Percentiles rank a stretch among this genome's conserved stretches.
Evolutionary conservation across 2,113 vertebrate genomes (phyloP).

Genomic region (Labeo rohita): DNA sequence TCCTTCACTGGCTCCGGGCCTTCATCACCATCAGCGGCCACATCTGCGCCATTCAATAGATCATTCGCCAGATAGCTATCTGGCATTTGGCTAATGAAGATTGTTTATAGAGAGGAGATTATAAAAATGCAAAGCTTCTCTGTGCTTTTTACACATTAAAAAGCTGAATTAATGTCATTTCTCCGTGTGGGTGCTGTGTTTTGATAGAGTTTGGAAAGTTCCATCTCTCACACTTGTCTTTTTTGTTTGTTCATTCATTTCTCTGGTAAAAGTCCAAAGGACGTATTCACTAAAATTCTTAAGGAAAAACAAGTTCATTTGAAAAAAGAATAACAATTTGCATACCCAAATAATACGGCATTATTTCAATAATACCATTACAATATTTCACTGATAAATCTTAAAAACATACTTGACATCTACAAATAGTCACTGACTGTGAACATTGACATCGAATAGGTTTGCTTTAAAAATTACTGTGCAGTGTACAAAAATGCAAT

Average conservation of each 20-base stretch:
- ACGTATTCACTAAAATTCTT: not conserved
- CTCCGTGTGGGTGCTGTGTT: not conserved
- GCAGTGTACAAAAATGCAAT: not conserved
- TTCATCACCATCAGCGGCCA: constrained; percentile 54
- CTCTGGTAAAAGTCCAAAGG: not conserved
- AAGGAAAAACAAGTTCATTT: not conserved
- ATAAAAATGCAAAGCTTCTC: constrained; percentile 44
- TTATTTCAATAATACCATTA: too few relatives aligned
- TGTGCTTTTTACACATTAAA: constrained; percentile 44
- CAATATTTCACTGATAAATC: not conserved
- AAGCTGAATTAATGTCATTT: constrained; percentile 15
- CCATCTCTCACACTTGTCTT: not conserved
- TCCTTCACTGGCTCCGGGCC: constrained; percentile 55
- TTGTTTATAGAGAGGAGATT: constrained; percentile 40
- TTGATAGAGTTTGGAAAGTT: constrained; percentile 5
- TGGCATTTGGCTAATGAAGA: constrained; percentile 43
- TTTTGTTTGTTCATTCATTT: not conserved
- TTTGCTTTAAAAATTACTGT: not conserved
- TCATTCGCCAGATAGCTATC: constrained; percentile 38
- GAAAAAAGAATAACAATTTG: not conserved
- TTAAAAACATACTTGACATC: too few relatives aligned
- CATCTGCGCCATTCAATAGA: constrained; percentile 51
- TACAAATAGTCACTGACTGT: too few relatives aligned
- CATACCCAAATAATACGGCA: not conserved
- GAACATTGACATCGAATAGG: too few relatives aligned